These are phyloP conservation scores for Leptocoma aspasia DNA, from an alignment of 2,113 vertebrate genomes.

Conservation along the genomic window DNA sequence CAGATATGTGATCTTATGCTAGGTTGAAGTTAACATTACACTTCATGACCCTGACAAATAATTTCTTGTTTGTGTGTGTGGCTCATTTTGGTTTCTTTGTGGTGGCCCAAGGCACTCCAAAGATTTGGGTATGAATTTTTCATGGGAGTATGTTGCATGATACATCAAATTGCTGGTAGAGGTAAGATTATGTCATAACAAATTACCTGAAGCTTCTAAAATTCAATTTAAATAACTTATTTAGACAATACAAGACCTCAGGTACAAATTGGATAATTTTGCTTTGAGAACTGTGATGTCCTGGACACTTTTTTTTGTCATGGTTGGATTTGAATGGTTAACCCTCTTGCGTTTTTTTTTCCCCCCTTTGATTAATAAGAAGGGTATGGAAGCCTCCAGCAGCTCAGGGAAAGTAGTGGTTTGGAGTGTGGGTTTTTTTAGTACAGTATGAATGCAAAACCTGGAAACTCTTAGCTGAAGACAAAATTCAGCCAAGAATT, in stretches of 20 bases:
- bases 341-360: neutral
- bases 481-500: neutral
- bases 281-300: neutral
- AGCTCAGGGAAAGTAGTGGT: neutral
- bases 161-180: neutral
- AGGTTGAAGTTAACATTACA: neutral
- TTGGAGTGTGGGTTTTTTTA: neutral
- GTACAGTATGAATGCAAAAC: neutral
- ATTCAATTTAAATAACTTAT: neutral
- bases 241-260: neutral
- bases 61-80: neutral
- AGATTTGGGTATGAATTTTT: neutral
- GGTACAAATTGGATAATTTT: neutral
- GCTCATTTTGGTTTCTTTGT: neutral
- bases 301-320: neutral
- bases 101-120: neutral
- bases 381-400: neutral
- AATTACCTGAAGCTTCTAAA: neutral
- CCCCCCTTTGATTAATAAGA: neutral
- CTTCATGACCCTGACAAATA: neutral
- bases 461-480: neutral
- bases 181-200: neutral
- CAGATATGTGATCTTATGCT: neutral
- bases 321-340: neutral
- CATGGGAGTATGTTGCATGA: neutral